Base-by-base conservation (phyloP, 2,797 vertebrate species). In the Odontamblyopus lacepedii region DNA sequence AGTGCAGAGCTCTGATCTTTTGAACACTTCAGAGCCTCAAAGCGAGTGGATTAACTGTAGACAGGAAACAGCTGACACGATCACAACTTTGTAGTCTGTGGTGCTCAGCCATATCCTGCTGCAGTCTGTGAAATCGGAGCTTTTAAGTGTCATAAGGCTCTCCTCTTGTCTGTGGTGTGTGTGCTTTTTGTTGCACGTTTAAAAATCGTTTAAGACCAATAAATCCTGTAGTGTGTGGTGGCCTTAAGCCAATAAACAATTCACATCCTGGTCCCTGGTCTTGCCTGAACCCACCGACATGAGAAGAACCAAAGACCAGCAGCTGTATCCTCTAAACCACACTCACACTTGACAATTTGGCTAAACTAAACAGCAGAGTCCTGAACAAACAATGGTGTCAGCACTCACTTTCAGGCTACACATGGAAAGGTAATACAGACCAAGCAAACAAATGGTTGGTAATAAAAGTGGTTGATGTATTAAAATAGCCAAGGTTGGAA, bases 371-470 rank as follows among this genome's bases (percentile, higher is more conserved):
- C 63, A 44, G 63, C 5, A 50, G 7, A 11, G 41, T 15, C 62
- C 62, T 44, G 62, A 6, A 23, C 64, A 66, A 66, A 66, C 26
- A 66, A 44, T 9, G 26, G 51, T 51, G 64, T 26, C 19, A 44
- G 30, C 23, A 5, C 41, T 27, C 23, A 2, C 8, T 50, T 66
- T 26, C 8, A 16, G n/a, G 12, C n/a, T 41, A 2, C 62, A 23
- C 35, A 13, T 27, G 35, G 62, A 63, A 29, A 5, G 59, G 30
- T 41, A 63, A 18, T 63, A 12, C 19, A 41, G 19, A 63, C 30
- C 13, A 29, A 13, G 16, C 15, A 30, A 19, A 12, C 26, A 12
- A 19, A 19, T 18, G 16, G 3, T 8, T 61, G 29, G 59, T 19
- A 32, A 35, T 30, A 61, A 18, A 61, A 61, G 23, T 15, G 23